Evolutionary conservation across 2,113 vertebrate species (phyloP).

Genomic region (Chunga burmeisteri): DNA sequence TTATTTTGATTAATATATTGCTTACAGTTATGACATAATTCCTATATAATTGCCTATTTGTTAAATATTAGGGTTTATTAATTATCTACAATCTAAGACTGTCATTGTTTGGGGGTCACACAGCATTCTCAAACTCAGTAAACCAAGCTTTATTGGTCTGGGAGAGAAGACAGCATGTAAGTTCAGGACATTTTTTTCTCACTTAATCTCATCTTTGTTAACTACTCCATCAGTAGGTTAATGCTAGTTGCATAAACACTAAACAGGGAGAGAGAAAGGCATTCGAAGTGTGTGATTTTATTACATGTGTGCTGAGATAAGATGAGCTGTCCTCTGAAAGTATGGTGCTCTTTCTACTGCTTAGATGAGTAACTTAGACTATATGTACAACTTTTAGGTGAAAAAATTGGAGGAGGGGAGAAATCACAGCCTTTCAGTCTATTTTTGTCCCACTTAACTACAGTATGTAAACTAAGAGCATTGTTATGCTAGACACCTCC

Average conservation of each 20-base stretch:
- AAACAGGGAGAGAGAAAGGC: not conserved
- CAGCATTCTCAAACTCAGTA: not conserved
- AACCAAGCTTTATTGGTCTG: not conserved
- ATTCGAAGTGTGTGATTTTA: not conserved
- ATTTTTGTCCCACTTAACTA: not conserved
- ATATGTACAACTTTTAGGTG: not conserved
- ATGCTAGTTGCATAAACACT: not conserved
- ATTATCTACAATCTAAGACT: not conserved
- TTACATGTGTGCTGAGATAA: not conserved
- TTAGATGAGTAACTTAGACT: not conserved
- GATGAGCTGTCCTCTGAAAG: not conserved
- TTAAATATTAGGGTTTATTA: not conserved
- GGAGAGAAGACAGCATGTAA: not conserved
- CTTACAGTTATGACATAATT: not conserved
- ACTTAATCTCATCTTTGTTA: not conserved
- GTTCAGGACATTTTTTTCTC: not conserved
- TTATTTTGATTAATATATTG: not conserved
- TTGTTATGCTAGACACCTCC: not conserved
- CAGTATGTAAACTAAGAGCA: not conserved
- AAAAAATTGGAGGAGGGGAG: not conserved
- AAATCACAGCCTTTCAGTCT: not conserved
- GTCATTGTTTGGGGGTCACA: not conserved
- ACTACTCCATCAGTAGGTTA: not conserved
- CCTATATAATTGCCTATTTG: not conserved
- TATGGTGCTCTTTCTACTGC: not conserved